Evolutionary conservation across 2,797 vertebrate genomes (phyloP).

Genomic region (Rhincodon typus): DNA sequence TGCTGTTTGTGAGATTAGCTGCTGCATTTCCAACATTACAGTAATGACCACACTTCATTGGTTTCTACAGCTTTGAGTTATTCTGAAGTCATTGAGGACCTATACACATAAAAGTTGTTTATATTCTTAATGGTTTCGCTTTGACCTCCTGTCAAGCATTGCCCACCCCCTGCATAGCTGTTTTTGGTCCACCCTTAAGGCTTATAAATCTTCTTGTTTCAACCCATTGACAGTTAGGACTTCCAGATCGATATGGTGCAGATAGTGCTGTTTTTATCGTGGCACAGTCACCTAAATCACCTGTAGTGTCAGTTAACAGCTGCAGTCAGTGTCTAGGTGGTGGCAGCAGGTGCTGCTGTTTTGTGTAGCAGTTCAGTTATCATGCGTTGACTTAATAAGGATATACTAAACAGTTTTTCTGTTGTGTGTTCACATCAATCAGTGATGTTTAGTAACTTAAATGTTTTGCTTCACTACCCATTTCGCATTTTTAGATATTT

Average conservation of each 20-base stretch:
- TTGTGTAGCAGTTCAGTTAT: background rate
- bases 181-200: background rate
- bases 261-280: background rate
- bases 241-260: background rate
- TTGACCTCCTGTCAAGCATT: background rate
- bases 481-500: background rate
- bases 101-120: too few relatives aligned
- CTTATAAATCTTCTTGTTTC: background rate
- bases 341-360: background rate
- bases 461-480: background rate
- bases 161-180: background rate
- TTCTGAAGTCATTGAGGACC: too few relatives aligned
- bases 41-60: too few relatives aligned
- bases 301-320: background rate
- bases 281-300: background rate
- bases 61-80: too few relatives aligned
- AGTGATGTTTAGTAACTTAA: background rate
- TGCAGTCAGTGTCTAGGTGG: background rate
- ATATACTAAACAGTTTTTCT: background rate
- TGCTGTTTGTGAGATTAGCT: too few relatives aligned
- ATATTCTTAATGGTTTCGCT: too few relatives aligned
- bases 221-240: background rate
- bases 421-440: background rate
- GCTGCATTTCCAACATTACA: too few relatives aligned
- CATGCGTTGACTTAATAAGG: background rate